phyloP scores from a whole-genome alignment of 2,888 invertebrate genomes.

The Dinocampus coccinellae region DNA sequence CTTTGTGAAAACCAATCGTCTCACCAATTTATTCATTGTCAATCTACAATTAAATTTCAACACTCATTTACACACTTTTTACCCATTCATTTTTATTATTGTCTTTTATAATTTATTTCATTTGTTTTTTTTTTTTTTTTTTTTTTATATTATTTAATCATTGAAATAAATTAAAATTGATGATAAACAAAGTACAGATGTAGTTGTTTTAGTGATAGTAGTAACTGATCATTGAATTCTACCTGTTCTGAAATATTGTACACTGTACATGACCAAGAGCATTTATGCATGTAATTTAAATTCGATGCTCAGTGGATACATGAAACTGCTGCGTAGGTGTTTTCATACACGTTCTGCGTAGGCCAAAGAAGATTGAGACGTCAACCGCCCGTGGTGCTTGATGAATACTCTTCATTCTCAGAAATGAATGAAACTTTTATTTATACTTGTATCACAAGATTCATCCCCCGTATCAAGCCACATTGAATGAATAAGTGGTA shows the following conservation, averaged over 20 bases:
- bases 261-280: constrained; percentile 1
- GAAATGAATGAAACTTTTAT: constrained; percentile 63
- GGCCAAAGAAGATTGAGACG: constrained; percentile 67
- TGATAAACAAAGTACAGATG: no score
- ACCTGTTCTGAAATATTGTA: constrained; percentile 24
- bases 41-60: background rate
- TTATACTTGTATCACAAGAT: constrained; percentile 50
- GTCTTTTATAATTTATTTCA: constrained; percentile 1
- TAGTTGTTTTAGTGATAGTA: no score
- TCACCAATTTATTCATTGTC: constrained; percentile 33
- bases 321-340: constrained; percentile 42
- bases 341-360: constrained; percentile 53
- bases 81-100: constrained; percentile 22
- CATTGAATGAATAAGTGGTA: no score
- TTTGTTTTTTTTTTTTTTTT: background rate
- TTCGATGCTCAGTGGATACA: constrained; percentile 43
- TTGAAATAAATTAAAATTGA: no score
- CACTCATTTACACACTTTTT: constrained; percentile 53
- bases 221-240: no score
- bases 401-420: constrained; percentile 66
- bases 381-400: constrained; percentile 67
- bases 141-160: no score
- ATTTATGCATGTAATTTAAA: constrained; percentile 23
- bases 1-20: constrained; percentile 65
- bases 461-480: background rate